A percentile compares a stretch with the other conserved stretches of the same genome.
phyloP scores from a whole-genome alignment of 2,888 invertebrate genomes.

The Creontiades dilutus region DNA sequence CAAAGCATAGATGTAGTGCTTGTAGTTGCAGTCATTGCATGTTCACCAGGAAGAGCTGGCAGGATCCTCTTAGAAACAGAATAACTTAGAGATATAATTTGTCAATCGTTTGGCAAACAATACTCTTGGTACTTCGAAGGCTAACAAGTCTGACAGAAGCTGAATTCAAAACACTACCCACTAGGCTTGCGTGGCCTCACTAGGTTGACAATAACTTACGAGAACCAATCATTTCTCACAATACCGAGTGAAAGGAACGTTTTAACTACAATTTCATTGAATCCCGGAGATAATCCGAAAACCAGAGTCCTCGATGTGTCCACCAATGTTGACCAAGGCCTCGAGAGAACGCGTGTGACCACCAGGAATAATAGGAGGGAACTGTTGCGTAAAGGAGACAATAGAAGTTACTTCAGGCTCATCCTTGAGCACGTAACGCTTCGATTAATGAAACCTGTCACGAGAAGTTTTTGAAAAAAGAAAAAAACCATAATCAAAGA shows the following conservation, averaged over 20 bases:
- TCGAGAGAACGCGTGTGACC: slow-evolving; percentile 47
- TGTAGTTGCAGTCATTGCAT: too few species aligned
- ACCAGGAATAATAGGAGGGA: slow-evolving; percentile 54
- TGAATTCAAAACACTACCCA: background rate
- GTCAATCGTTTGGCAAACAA: too few species aligned
- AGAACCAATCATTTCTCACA: background rate
- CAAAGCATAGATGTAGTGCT: too few species aligned
- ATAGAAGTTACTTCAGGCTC: slow-evolving; percentile 50
- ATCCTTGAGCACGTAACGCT: slow-evolving; percentile 63
- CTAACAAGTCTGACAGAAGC: too few species aligned
- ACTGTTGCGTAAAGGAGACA: slow-evolving; percentile 68
- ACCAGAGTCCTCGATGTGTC: slow-evolving; percentile 30
- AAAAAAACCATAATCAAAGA: background rate
- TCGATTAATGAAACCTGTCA: slow-evolving; percentile 49
- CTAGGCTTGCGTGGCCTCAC: background rate
- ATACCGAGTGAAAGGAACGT: slow-evolving; percentile 17
- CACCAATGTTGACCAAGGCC: slow-evolving; percentile 62
- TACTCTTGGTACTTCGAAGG: too few species aligned
- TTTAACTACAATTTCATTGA: slow-evolving; percentile 23
- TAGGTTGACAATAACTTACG: background rate
- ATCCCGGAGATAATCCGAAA: background rate
- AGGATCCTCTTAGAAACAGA: too few species aligned
- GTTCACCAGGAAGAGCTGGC: too few species aligned
- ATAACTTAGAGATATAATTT: too few species aligned
- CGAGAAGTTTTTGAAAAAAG: background rate